Conservation (phyloP, 2,113 vertebrate genomes). For the Spea bombifrons region DNA sequence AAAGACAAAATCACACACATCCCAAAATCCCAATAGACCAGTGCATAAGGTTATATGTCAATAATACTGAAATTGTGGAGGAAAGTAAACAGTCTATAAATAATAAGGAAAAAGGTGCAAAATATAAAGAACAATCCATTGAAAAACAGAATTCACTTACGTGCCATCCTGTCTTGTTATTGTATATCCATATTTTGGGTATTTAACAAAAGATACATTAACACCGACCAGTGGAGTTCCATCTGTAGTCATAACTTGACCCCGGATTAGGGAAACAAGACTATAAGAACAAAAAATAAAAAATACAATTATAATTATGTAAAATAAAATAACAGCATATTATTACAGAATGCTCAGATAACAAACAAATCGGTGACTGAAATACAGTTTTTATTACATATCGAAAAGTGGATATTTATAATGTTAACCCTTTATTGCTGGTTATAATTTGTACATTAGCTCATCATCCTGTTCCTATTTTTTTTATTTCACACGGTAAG, state of each 20-base stretch:
- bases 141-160: constrained; percentile 72
- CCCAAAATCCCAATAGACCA: no score
- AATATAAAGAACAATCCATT: background rate
- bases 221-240: constrained; percentile 95
- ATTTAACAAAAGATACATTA: constrained; percentile 98
- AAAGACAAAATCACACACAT: no score
- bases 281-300: constrained; percentile 67
- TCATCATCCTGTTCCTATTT: no score
- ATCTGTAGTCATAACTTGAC: constrained; percentile 95
- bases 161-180: constrained; percentile 97
- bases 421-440: no score
- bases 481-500: no score
- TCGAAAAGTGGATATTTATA: no score
- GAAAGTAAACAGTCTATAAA: background rate
- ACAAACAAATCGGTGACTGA: background rate
- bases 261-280: constrained; percentile 92
- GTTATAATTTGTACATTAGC: no score
- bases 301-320: constrained; percentile 8
- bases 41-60: no score
- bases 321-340: background rate
- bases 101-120: background rate
- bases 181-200: constrained; percentile 94
- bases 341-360: background rate
- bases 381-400: no score
- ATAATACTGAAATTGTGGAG: background rate